These are phyloP conservation scores for Actinostola sp. DNA, from an alignment of 92 coral and sea anemone species.

Conservation along the genomic window DNA sequence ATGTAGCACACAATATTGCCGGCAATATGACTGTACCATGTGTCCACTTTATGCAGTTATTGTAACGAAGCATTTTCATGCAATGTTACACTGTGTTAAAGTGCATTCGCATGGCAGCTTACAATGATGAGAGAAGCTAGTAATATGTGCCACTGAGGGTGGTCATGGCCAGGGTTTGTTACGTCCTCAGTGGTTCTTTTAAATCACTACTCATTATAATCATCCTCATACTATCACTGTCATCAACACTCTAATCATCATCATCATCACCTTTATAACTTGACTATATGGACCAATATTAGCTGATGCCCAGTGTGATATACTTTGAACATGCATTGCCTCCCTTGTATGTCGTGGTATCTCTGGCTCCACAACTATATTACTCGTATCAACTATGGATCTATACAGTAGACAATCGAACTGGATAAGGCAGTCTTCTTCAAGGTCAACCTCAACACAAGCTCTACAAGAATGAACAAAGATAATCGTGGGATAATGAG, in stretches of 20 bases:
- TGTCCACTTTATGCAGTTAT: too few species aligned
- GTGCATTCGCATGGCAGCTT: too few species aligned
- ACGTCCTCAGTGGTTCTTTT: too few species aligned
- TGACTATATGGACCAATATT: slow-evolving; percentile 96
- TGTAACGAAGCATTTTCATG: too few species aligned
- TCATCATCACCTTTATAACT: slow-evolving; percentile 69
- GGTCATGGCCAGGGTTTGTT: too few species aligned
- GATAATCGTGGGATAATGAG: too few species aligned
- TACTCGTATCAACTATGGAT: not conserved
- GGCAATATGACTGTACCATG: not conserved
- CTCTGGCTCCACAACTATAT: not conserved
- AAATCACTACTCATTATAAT: too few species aligned
- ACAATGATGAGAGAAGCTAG: too few species aligned
- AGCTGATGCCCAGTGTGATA: slow-evolving; percentile 94
- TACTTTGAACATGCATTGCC: slow-evolving; percentile 94
- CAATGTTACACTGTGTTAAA: too few species aligned
- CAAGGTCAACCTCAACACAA: slow-evolving; percentile 72
- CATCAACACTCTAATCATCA: not conserved
- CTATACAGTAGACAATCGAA: slow-evolving; percentile 67
- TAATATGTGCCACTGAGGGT: too few species aligned
- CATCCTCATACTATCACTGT: too few species aligned
- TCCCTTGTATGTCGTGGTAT: slow-evolving; percentile 36
- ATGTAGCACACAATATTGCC: too few species aligned
- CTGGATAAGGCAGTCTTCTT: slow-evolving; percentile 60
- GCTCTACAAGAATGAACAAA: slow-evolving; percentile 52